phyloP scores from a whole-genome alignment of 1,140 invertebrate species.

The Glossosoma conforme region DNA sequence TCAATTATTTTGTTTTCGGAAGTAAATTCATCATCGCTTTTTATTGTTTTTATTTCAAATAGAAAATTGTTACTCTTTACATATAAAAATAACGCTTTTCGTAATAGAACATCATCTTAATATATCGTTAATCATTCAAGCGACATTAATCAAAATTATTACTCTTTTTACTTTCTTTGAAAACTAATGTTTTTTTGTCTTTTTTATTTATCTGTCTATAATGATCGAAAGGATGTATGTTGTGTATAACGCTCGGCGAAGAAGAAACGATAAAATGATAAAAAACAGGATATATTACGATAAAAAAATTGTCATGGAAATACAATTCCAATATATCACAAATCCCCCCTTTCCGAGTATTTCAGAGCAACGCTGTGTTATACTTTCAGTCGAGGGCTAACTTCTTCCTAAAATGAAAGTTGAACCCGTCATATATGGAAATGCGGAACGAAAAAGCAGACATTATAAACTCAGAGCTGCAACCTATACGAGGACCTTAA shows the following conservation, averaged over 20 bases:
- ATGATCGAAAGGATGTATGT: conserved; percentile 20
- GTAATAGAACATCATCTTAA: too few relatives aligned
- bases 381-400: conserved; percentile 15
- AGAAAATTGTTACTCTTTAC: too few relatives aligned
- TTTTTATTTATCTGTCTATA: conserved; percentile 19
- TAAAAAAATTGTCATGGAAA: conserved; percentile 29
- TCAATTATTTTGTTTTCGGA: too few relatives aligned
- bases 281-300: conserved; percentile 30
- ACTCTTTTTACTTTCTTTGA: conserved; percentile 1
- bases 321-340: conserved; percentile 23
- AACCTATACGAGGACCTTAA: too few relatives aligned
- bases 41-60: too few relatives aligned
- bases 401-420: conserved; percentile 19
- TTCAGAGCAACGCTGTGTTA: conserved; percentile 2
- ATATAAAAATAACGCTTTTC: too few relatives aligned
- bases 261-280: conserved; percentile 26
- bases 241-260: conserved; percentile 11
- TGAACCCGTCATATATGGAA: conserved; percentile 17
- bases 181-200: conserved; percentile 15
- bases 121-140: too few relatives aligned
- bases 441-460: conserved; percentile 11
- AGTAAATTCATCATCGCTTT: too few relatives aligned
- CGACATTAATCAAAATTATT: conserved; percentile 18
- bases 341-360: conserved; percentile 17
- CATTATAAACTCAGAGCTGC: too few relatives aligned